Base-by-base conservation (phyloP, 2,888 invertebrate species). In the Andrena trimmerana region DNA sequence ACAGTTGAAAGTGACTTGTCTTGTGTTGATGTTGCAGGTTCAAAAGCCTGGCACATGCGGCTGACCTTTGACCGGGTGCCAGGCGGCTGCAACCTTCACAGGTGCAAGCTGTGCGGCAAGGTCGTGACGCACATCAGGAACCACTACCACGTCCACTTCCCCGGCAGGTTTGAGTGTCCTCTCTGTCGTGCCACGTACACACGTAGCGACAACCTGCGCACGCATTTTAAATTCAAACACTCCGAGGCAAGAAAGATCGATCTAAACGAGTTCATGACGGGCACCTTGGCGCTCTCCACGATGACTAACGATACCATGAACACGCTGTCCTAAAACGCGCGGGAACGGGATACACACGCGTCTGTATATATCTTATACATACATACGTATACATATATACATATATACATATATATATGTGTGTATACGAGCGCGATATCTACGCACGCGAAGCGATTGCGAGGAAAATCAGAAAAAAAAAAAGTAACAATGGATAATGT, bases 1-100 rank as follows among this genome's bases (percentile, higher is more conserved):
- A 91, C 92, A 93, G 93, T 92, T 93, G 93, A 88, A 88, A 94
- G 94, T 94, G 94, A 94, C 94, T 94, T 94, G 94, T 94, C 94
- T 94, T 94, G 95, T 94, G 95, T 94, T 95, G 95, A 95, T 95
- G 95, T 97, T 97, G 96, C 97, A 97, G 98, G 97, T 97, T 97
- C 97, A 95, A 97, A 97, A 97, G 97, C 97, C 96, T 97, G 97
- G 97, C 97, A 97, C 96, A 97, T 97, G 97, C 97, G 97, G 96
- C 97, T 97, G 95, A 97, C 97, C 95, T 98, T 97, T 96, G 98
- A 98, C 96, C 97, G 97, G 94, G 96, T 97, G 96, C 97, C 97
- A 95, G 97, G 97, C 95, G 97, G 97, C 95, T 97, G 97, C 95
- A 98, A 98, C 96, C 97, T 97, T 96, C 97, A 98, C 96, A 97